Evolutionary conservation across 2,113 vertebrate genomes (phyloP), one percentile per base, ranked within the genome.

Genomic region (Thymallus thymallus): DNA sequence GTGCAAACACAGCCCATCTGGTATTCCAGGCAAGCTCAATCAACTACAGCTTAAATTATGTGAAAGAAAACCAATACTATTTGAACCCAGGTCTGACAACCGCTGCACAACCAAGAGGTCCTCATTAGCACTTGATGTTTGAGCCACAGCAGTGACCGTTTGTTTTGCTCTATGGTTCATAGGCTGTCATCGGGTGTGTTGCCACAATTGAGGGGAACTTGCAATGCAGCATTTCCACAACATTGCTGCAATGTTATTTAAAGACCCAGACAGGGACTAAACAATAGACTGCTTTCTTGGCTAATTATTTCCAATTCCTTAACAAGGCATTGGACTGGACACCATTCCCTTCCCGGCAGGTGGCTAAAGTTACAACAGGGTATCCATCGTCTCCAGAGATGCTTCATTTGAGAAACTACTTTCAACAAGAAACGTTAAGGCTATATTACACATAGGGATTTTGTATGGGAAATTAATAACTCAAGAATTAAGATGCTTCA

Each of bases 51-150:
- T 51, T 51, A 51, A 51, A 51, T 1, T 16, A 51, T 51, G 16
- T 51, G 12, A 18, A 1, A 51, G 48, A 51, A 1, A 51, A 18
- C 16, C 48, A 5, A 51, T 18, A 51, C 3, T 18, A 51, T 51
- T 51, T 16, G 48, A 51, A 51, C 48, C 12, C 48, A 51, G 3
- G 48, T 9, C 7, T 60, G 24, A 18, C 48, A 48, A 7, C 6
- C 10, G 20, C 64, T 35, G 63, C 48, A 22, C 29, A 23, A 78
- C 68, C 67, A 70, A 63, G 73, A 71, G 10, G 73, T 76, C 70
- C 76, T 82, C 77, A 80, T 78, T 76, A 85, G 60, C 71, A 78
- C 78, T 78, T 69, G 74, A 80, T 76, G 81, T 85, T 81, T 85
- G 79, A 81, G 74, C 74, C 78, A 72, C 76, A 81, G 78, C 60